Evolutionary conservation across 2,797 vertebrate genomes (phyloP), one percentile per base, ranked within the genome.

Genomic region (Aselliscus stoliczkanus): DNA sequence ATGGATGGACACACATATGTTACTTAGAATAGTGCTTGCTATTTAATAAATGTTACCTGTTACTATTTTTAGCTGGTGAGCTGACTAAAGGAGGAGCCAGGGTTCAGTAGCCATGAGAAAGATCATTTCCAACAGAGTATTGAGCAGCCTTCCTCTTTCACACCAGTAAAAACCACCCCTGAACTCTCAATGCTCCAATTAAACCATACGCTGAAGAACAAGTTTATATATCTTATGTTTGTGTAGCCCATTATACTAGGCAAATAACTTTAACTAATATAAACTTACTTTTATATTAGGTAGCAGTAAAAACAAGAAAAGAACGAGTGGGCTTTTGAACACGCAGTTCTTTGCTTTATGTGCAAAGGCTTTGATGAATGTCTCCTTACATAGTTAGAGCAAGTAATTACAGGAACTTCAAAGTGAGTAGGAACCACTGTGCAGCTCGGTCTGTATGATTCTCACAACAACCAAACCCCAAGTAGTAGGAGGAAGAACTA

Each of bases 291-390:
- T 79, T 96, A 85, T 94, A 92, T 93, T 84, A 90, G 65, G 72
- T 70, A 93, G 89, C 89, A 96, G 52, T 96, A 93, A 97, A 97
- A 96, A 84, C 84, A 92, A 93, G 93, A 81, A 90, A 93, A 96
- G 50, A 96, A 72, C 37, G 62, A 95, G 69, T 54, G 60, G 64
- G 62, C 42, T 90, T 94, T 95, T 95, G 96, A 95, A 97, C 90
- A 64, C 54, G 44, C 4, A 84, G 34, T 72, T 64, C 80, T 88
- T 96, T 83, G 82, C 93, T 96, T 92, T 96, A 94, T 81, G 87
- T 96, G 93, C 52, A 88, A 84, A 73, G 44, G 67, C 93, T 97
- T 91, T 95, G 94, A 97, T 93, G 91, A 94, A 75, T 0, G 2
- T 67, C 85, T 90, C 58, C 31, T 76, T 95, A 92, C 95, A 95